Conservation (phyloP, 2,888 invertebrate genomes). For the Sclerodermus sp. region DNA sequence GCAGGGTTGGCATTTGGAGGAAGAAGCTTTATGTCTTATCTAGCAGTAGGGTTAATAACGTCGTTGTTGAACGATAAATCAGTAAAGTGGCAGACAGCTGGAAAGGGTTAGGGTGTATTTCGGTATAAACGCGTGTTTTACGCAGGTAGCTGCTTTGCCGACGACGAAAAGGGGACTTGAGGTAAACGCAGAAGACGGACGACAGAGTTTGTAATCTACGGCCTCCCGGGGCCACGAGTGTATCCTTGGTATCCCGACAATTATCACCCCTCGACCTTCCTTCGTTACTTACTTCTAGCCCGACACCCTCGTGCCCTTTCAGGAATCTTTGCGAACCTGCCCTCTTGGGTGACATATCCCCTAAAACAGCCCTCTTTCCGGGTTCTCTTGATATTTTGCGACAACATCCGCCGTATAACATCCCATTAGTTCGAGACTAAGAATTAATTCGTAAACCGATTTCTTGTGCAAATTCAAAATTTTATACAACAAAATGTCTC, state of each 20-base stretch:
- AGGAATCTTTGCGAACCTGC: constrained; percentile 18
- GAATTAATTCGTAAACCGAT: too few species aligned
- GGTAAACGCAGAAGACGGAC: constrained; percentile 5
- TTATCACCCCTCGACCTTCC: constrained; percentile 38
- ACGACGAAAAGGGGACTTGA: constrained; percentile 6
- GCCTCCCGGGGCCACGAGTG: constrained; percentile 27
- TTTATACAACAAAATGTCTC: too few species aligned
- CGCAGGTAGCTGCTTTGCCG: not conserved
- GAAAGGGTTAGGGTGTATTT: not conserved
- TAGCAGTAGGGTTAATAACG: not conserved
- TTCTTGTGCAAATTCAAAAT: too few species aligned
- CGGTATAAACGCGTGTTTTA: too few species aligned
- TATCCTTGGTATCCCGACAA: constrained; percentile 38
- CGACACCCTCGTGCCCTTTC: constrained; percentile 21
- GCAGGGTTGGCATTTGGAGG: constrained; percentile 17
- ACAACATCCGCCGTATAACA: too few species aligned
- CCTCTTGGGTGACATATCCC: too few species aligned
- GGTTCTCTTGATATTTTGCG: too few species aligned
- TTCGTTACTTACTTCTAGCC: constrained; percentile 28
- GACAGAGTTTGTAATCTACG: constrained; percentile 33
- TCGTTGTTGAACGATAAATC: not conserved
- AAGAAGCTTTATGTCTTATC: constrained; percentile 3
- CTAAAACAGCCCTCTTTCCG: too few species aligned
- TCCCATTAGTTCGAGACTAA: too few species aligned
- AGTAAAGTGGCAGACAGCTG: not conserved